Conservation (phyloP, 2,797 vertebrate genomes). For the Aselliscus stoliczkanus region DNA sequence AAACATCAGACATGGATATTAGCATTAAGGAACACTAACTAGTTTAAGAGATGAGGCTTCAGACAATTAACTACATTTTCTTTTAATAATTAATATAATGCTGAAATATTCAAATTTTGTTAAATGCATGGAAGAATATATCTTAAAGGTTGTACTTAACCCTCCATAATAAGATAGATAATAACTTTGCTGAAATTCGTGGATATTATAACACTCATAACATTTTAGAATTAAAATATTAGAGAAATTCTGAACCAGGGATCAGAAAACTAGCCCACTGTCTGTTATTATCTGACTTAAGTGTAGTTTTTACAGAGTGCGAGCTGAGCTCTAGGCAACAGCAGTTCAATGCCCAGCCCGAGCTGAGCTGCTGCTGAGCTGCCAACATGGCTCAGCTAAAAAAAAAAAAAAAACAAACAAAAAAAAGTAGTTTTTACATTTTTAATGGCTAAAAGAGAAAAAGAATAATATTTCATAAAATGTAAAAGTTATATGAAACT, state of each 20-base stretch:
- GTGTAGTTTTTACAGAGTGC: too few species aligned
- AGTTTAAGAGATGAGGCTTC: not conserved
- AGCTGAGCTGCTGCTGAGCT: too few species aligned
- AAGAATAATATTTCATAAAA: not conserved
- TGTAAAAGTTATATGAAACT: not conserved
- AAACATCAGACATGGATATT: not conserved
- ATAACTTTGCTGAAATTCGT: not conserved
- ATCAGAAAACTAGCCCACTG: not conserved
- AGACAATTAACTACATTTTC: not conserved
- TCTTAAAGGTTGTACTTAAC: not conserved
- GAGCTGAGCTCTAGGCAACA: too few species aligned
- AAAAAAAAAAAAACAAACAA: too few species aligned
- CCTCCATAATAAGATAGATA: not conserved
- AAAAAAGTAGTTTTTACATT: not conserved
- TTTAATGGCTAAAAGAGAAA: not conserved
- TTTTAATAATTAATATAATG: not conserved
- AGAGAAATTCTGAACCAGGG: not conserved
- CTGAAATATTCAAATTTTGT: not conserved
- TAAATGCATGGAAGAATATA: not conserved
- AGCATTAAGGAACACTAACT: not conserved
- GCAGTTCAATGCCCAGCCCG: too few species aligned
- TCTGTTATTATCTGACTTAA: not conserved
- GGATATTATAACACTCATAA: not conserved
- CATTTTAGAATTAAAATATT: not conserved
- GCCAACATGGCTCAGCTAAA: too few species aligned